Evolutionary conservation across 1,140 invertebrate species (phyloP), one percentile per base, ranked within the genome.

Genomic region (Sminthurides bifidus): DNA sequence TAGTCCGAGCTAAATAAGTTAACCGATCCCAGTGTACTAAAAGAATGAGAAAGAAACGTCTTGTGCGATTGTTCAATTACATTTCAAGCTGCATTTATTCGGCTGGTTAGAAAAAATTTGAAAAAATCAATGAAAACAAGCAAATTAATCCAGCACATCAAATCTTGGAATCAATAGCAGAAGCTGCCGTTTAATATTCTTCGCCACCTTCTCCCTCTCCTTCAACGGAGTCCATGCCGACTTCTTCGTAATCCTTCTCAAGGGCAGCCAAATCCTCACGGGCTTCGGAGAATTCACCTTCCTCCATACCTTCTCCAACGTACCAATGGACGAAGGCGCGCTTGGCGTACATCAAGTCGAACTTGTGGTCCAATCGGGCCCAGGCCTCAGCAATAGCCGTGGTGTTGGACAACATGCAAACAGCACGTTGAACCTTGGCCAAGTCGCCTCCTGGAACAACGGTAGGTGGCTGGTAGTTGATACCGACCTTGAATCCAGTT

Each of bases 211-310:
- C 71, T 35, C 65, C 66, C 38, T 67, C 71, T 54, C 68, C 69
- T 46, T 68, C 68, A 48, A 68, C 67, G n/a, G 71, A 69, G 73
- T 85, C 80, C 74, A 82, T 78, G 62, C 82, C 80, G 66, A 85
- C 82, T 70, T 86, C 83, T 72, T 85, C 83, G 70, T 88, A 87
- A 70, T 89, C 85, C 70, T 85, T 86, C 74, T 88, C 83, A 4
- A 87, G 73, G 15, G 84, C 84, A 40, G 85, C 84, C 66, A 88
- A 73, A 77, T 89, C 86, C 72, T 91, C 86, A 65, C 85, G 78
- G 43, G 87, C 87, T 70, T 90, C 86, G 2, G 79, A 82, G 74
- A 90, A 90, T 71, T 87, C 85, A 40, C 82, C 82, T 70, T 87
- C 83, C 70, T 88, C 84, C 83, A 87, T 87, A 68, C 85, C 84